These are phyloP conservation scores for Paralichthys olivaceus DNA, from an alignment of 2,113 vertebrate genomes.

Conservation along the genomic window DNA sequence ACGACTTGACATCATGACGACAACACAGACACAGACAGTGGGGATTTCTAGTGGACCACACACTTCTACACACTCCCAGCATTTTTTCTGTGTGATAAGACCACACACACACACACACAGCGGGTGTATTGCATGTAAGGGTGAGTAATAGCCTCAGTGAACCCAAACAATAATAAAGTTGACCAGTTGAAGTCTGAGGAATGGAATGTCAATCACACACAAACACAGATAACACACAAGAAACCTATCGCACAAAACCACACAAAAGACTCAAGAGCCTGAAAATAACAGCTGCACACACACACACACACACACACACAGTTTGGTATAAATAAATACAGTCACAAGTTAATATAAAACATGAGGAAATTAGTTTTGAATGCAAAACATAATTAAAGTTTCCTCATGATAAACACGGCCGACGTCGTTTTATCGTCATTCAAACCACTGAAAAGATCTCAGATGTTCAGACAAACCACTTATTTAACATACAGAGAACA, in stretches of 20 bases:
- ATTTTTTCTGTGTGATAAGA: conserved; percentile 11
- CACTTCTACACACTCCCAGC: conserved; percentile 18
- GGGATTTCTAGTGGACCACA: conserved; percentile 21
- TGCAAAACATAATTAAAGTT: too few relatives aligned
- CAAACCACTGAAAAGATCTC: too few relatives aligned
- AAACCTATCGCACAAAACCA: neutral
- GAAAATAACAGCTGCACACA: neutral
- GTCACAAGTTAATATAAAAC: too few relatives aligned
- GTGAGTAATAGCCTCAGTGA: conserved; percentile 50
- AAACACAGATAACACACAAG: neutral
- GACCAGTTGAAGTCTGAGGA: conserved; percentile 44
- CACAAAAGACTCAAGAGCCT: neutral
- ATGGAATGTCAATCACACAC: conserved; percentile 47
- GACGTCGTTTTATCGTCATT: too few relatives aligned
- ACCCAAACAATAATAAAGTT: conserved; percentile 66
- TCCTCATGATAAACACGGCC: too few relatives aligned
- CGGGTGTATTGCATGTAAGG: conserved; percentile 32
- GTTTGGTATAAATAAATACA: too few relatives aligned
- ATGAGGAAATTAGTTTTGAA: too few relatives aligned
- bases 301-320: neutral
- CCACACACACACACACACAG: conserved; percentile 35
- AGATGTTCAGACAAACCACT: too few relatives aligned
- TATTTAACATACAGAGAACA: too few relatives aligned
- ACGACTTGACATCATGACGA: too few relatives aligned
- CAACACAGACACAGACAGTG: too few relatives aligned